These are phyloP conservation scores for Pelecanus crispus DNA, from an alignment of 2,113 vertebrate genomes.

Conservation along the genomic window DNA sequence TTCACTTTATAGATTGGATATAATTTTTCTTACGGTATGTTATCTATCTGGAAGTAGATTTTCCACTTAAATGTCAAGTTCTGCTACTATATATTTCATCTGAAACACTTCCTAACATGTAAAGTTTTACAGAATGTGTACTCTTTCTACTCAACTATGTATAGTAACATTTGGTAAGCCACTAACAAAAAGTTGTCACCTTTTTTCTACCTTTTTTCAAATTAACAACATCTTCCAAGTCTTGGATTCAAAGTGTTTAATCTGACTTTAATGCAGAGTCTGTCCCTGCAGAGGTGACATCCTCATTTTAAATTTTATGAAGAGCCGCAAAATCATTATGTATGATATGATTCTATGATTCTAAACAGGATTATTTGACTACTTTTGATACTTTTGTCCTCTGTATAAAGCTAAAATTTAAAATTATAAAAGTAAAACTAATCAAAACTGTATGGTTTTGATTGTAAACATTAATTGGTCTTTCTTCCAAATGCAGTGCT, in stretches of 20 bases:
- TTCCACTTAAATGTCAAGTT: neutral
- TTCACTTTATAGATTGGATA: neutral
- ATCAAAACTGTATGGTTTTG: neutral
- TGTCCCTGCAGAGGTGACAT: neutral
- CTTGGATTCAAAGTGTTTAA: neutral
- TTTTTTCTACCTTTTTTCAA: neutral
- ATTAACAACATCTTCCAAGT: neutral
- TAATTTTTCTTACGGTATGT: constrained; percentile 29
- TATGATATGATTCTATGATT: too few species aligned
- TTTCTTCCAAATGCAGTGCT: neutral
- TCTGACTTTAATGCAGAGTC: neutral
- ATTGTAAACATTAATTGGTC: neutral
- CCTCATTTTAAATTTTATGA: neutral
- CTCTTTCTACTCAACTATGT: neutral
- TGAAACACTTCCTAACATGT: neutral
- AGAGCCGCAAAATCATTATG: neutral
- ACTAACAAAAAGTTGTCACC: neutral
- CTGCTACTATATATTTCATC: neutral
- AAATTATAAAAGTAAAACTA: neutral
- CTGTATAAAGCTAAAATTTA: neutral
- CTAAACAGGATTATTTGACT: neutral
- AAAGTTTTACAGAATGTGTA: neutral
- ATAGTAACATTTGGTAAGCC: neutral
- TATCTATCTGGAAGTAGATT: constrained; percentile 36
- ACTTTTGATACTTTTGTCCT: neutral